These are phyloP conservation scores for Etheostoma nigrum DNA, from an alignment of 2,797 vertebrate species.

Conservation along the genomic window DNA sequence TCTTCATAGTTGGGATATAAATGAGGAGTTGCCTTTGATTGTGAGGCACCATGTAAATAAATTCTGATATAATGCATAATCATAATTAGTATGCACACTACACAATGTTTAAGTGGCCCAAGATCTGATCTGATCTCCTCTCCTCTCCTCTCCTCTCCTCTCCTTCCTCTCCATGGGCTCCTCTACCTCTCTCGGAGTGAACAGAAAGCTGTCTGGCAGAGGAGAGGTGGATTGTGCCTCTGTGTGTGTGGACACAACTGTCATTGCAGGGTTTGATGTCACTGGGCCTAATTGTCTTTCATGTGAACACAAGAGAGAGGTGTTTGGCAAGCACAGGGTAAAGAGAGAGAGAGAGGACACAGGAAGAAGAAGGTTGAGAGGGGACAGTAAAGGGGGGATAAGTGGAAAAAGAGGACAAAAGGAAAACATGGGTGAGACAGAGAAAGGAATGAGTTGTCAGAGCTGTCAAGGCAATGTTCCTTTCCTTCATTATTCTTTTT, in stretches of 20 bases:
- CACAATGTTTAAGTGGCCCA: neutral
- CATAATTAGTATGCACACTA: slow-evolving; percentile 72
- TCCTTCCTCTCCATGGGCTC: neutral
- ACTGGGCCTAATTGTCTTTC: slow-evolving; percentile 94
- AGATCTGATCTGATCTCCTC: neutral
- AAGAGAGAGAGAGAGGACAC: slow-evolving; percentile 63
- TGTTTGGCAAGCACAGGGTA: slow-evolving; percentile 61
- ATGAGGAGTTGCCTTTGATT: slow-evolving; percentile 77
- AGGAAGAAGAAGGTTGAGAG: slow-evolving; percentile 1
- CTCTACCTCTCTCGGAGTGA: slow-evolving; percentile 36
- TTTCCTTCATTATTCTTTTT: slow-evolving; percentile 90
- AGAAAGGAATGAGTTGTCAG: slow-evolving; percentile 78
- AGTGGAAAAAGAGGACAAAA: slow-evolving; percentile 1
- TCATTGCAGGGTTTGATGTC: slow-evolving; percentile 93
- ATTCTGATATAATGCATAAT: slow-evolving; percentile 86
- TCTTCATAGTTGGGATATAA: slow-evolving; percentile 70
- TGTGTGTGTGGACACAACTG: slow-evolving; percentile 34
- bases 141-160: neutral
- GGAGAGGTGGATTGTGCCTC: slow-evolving; percentile 16
- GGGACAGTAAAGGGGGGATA: neutral
- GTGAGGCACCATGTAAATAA: slow-evolving; percentile 86
- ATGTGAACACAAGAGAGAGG: slow-evolving; percentile 88
- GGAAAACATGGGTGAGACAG: slow-evolving; percentile 75
- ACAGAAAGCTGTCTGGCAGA: slow-evolving; percentile 55
- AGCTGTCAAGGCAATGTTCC: slow-evolving; percentile 88